phyloP scores from a whole-genome alignment of 2,113 vertebrate species.

The Apteryx mantelli region DNA sequence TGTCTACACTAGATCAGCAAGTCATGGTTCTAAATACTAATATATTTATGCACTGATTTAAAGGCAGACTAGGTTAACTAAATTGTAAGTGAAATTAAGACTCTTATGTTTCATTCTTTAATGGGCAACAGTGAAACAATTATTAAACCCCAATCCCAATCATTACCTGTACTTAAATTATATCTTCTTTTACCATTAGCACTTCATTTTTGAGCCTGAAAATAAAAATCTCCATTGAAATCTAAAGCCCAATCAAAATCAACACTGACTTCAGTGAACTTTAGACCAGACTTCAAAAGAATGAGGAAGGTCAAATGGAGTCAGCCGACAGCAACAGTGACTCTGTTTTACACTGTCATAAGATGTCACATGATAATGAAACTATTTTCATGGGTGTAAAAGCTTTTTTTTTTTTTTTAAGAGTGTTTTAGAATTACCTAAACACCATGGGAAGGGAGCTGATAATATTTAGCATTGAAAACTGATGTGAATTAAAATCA shows the following conservation, averaged over 20 bases:
- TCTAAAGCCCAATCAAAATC: not conserved
- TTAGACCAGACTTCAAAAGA: not conserved
- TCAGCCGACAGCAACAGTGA: not conserved
- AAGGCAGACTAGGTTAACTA: not conserved
- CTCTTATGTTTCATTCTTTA: not conserved
- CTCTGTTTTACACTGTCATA: not conserved
- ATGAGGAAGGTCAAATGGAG: not conserved
- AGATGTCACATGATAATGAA: not conserved
- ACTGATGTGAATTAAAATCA: not conserved
- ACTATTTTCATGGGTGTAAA: not conserved
- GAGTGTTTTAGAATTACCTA: not conserved
- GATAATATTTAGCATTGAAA: not conserved
- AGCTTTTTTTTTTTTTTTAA: not conserved
- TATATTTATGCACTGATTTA: not conserved
- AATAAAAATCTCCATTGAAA: accelerated
- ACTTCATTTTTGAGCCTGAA: not conserved
- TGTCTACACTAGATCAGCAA: not conserved
- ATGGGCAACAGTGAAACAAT: accelerated
- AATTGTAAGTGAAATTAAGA: not conserved
- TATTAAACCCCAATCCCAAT: not conserved
- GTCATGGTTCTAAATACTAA: not conserved
- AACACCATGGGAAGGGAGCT: not conserved
- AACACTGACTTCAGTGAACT: not conserved
- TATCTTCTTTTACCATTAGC: not conserved
- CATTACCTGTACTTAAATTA: not conserved